These are phyloP conservation scores for Sebastiscus albofasciatus DNA, from an alignment of 2,797 vertebrate genomes.

Conservation along the genomic window DNA sequence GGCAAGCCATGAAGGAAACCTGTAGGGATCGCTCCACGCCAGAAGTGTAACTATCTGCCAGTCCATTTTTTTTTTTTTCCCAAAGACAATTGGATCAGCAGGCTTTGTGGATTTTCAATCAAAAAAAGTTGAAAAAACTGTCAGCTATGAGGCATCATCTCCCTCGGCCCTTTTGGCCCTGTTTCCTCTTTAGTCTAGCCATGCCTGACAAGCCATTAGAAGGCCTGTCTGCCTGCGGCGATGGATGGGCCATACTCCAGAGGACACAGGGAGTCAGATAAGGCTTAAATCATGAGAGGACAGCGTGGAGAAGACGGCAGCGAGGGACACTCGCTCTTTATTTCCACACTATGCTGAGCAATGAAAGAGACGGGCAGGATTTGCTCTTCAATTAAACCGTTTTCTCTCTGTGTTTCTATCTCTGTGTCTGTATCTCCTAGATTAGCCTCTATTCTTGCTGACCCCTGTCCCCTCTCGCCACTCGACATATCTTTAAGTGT, in stretches of 20 bases:
- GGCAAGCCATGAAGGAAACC: conserved; percentile 53
- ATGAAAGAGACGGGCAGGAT: conserved; percentile 3
- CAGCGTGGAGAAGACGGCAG: conserved; percentile 24
- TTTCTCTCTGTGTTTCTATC: neutral
- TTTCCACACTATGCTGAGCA: conserved; percentile 24
- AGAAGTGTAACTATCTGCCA: conserved; percentile 15
- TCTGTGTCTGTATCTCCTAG: neutral
- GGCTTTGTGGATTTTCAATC: conserved; percentile 64
- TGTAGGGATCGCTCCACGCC: conserved; percentile 8
- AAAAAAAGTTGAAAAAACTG: conserved; percentile 57
- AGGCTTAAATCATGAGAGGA: conserved; percentile 65
- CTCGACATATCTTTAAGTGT: neutral
- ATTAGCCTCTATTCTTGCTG: neutral
- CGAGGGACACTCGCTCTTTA: conserved; percentile 15
- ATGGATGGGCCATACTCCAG: conserved; percentile 61
- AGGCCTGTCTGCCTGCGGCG: conserved; percentile 48
- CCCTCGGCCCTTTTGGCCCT: conserved; percentile 44
- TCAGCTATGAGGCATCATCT: conserved; percentile 69
- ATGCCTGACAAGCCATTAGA: conserved; percentile 67
- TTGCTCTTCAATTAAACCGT: neutral
- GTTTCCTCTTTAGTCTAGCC: conserved; percentile 55
- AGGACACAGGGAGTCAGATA: conserved; percentile 61
- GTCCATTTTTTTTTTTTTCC: neutral
- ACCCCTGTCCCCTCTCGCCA: neutral
- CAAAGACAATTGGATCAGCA: conserved; percentile 53